Evolutionary conservation across 2,888 invertebrate genomes (phyloP).

Genomic region (Tortricodes alternella): DNA sequence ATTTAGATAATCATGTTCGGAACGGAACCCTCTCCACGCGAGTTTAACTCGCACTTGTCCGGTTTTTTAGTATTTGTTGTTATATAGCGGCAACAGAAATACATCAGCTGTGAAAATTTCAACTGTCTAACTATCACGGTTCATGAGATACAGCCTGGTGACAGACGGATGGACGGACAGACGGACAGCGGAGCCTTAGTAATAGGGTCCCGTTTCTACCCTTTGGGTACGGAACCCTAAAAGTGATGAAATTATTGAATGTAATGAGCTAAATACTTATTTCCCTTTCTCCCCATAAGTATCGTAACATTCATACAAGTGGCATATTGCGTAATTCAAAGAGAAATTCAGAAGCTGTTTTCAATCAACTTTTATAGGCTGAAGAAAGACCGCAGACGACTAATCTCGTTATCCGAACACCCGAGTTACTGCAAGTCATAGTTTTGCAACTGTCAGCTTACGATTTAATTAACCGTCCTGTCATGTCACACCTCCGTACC

Average conservation of each 20-base stretch:
- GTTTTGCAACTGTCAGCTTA: constrained; percentile 60
- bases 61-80: no score
- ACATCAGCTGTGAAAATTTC: no score
- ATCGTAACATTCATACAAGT: constrained; percentile 25
- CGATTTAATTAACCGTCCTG: constrained; percentile 57
- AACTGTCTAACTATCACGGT: no score
- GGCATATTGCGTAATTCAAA: constrained; percentile 37
- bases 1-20: no score
- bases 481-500: constrained; percentile 52
- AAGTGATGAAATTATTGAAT: constrained; percentile 24
- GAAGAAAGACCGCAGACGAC: constrained; percentile 42
- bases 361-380: constrained; percentile 34
- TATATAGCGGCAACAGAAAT: no score
- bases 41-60: no score
- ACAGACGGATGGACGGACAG: no score
- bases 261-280: constrained; percentile 25
- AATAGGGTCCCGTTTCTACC: no score
- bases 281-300: constrained; percentile 31
- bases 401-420: constrained; percentile 60
- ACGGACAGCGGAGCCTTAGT: no score
- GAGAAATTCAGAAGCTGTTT: constrained; percentile 39
- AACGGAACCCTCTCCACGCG: no score
- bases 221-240: no score
- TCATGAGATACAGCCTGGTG: no score
- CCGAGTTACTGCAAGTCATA: constrained; percentile 46